Evolutionary conservation across 2,888 invertebrate species (phyloP).

Genomic region (Keiferia lycopersicella): DNA sequence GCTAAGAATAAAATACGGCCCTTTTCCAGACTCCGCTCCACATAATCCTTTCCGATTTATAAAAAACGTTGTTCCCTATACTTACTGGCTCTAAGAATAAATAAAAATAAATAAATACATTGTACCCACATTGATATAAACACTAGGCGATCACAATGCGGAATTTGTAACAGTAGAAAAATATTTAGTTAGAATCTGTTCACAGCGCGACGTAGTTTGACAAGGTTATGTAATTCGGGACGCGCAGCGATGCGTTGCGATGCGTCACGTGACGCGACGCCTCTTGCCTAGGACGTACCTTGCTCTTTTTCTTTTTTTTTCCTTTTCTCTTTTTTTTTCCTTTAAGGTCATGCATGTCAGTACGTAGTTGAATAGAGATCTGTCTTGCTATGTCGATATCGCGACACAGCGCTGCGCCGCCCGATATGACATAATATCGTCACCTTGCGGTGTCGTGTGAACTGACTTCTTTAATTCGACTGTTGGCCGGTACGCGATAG

Average conservation of each 20-base stretch:
- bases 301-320: too few relatives aligned
- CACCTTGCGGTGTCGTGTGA: neutral
- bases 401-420: neutral
- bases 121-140: conserved; percentile 53
- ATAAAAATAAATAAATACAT: conserved; percentile 64
- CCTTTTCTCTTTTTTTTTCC: too few relatives aligned
- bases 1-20: conserved; percentile 24
- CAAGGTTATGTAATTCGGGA: too few relatives aligned
- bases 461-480: conserved; percentile 22
- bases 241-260: too few relatives aligned
- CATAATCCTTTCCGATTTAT: conserved; percentile 40
- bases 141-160: conserved; percentile 62
- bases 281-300: too few relatives aligned
- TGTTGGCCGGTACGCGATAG: conserved; percentile 40
- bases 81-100: conserved; percentile 57
- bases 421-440: neutral
- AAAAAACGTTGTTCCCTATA: conserved; percentile 50
- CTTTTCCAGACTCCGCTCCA: conserved; percentile 50
- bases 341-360: too few relatives aligned
- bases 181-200: conserved; percentile 43
- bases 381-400: neutral
- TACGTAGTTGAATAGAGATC: too few relatives aligned
- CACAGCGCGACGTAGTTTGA: too few relatives aligned
- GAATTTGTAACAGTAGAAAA: conserved; percentile 62
- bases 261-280: too few relatives aligned